A percentile compares a stretch with the other conserved stretches of the same genome.
Evolutionary conservation across 1,140 invertebrate species (phyloP).

Genomic region (Brachionus rotundiformis): DNA sequence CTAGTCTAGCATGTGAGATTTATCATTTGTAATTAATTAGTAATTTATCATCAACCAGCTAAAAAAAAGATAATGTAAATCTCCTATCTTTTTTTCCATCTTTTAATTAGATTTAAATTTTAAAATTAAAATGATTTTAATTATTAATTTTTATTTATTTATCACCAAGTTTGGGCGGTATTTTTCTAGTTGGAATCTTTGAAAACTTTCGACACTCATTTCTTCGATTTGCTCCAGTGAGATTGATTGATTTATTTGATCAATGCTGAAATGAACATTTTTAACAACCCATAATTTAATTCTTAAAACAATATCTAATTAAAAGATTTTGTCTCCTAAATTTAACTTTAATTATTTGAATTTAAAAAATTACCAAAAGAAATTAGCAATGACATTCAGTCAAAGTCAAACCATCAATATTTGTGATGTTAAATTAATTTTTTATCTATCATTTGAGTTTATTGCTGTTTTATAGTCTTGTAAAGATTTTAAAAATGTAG

Average conservation of each 20-base stretch:
- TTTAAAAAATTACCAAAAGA: too few relatives aligned
- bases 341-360: too few relatives aligned
- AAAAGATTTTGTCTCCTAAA: too few relatives aligned
- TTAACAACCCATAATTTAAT: background rate
- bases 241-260: constrained; percentile 11
- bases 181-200: background rate
- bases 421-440: too few relatives aligned
- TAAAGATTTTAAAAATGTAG: too few relatives aligned
- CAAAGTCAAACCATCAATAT: too few relatives aligned
- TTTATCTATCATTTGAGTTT: too few relatives aligned
- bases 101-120: background rate
- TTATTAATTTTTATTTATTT: background rate
- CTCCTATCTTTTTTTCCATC: background rate
- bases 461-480: too few relatives aligned
- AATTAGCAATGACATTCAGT: too few relatives aligned
- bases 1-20: background rate
- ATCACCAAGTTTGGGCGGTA: background rate
- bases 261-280: background rate
- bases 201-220: background rate
- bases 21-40: background rate
- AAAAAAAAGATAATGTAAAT: background rate
- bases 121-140: background rate
- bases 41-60: background rate
- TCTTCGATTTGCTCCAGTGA: background rate
- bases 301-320: background rate